Percentiles rank a stretch among this genome's conserved stretches.
Conservation (phyloP, 2,113 vertebrate species). For the Pangasianodon gigas region DNA sequence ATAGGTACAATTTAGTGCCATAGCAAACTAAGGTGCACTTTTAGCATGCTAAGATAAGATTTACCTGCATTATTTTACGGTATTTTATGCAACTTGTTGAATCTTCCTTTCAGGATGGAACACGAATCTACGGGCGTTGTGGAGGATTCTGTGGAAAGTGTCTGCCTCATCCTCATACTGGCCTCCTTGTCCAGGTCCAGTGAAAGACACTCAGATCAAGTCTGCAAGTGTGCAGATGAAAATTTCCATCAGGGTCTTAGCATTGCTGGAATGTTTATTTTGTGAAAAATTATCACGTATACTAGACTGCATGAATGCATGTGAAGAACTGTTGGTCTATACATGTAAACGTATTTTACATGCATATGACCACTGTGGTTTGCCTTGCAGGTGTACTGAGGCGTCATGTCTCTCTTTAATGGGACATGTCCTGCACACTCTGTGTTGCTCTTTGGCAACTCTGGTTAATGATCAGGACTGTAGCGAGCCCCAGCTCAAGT, state of each 20-base stretch:
- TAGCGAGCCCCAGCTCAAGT: neutral
- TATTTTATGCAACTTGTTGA: neutral
- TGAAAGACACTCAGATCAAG: conserved; percentile 61
- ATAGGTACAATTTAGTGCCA: neutral
- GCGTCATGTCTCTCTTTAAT: neutral
- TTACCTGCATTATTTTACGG: neutral
- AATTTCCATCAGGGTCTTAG: neutral
- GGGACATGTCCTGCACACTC: neutral
- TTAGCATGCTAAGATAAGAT: neutral
- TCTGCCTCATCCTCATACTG: conserved; percentile 80
- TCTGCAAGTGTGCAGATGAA: neutral
- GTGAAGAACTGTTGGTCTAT: neutral
- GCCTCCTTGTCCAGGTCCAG: conserved; percentile 84
- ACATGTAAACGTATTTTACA: neutral
- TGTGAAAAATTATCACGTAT: neutral
- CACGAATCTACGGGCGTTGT: conserved; percentile 91
- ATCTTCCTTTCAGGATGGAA: conserved; percentile 80
- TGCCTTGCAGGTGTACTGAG: neutral
- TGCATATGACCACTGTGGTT: neutral
- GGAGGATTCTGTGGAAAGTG: conserved; percentile 97
- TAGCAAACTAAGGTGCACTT: neutral
- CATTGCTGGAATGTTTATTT: conserved; percentile 8
- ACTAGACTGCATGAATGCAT: neutral
- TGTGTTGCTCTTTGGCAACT: conserved; percentile 59
- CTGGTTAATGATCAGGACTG: conserved; percentile 31